Evolutionary conservation across 2,888 invertebrate genomes (phyloP).

Genomic region (Listrodromus nycthemerus): DNA sequence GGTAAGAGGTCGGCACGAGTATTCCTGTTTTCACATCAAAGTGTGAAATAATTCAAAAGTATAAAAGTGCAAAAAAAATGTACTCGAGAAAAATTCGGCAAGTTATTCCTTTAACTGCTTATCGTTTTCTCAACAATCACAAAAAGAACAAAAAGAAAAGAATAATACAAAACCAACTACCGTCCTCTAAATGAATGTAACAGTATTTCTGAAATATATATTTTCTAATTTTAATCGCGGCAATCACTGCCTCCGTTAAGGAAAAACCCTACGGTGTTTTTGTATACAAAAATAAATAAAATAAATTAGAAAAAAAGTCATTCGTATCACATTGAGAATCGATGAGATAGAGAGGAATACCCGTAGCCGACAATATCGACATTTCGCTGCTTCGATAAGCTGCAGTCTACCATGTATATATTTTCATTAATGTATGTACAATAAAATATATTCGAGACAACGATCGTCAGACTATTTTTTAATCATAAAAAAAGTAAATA

Average conservation of each 20-base stretch:
- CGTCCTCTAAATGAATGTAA: constrained; percentile 63
- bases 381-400: constrained; percentile 82
- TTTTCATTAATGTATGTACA: constrained; percentile 84
- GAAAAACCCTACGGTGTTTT: constrained; percentile 14
- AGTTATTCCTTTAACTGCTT: constrained; percentile 33
- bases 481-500: background rate
- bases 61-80: constrained; percentile 38
- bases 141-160: constrained; percentile 16
- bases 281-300: constrained; percentile 2
- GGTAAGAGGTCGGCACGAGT: constrained; percentile 75
- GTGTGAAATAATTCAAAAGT: constrained; percentile 16
- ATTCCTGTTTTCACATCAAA: constrained; percentile 65
- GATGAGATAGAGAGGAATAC: constrained; percentile 65
- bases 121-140: constrained; percentile 28
- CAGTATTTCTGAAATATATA: constrained; percentile 41
- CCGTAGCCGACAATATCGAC: constrained; percentile 72
- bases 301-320: background rate
- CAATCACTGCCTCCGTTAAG: constrained; percentile 61
- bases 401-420: constrained; percentile 84
- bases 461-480: constrained; percentile 39
- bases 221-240: constrained; percentile 58
- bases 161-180: constrained; percentile 49
- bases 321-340: constrained; percentile 22
- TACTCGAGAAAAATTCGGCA: constrained; percentile 17
- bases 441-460: constrained; percentile 77